These are phyloP conservation scores for Dicycla oo DNA, from an alignment of 2,888 invertebrate species.

Conservation along the genomic window DNA sequence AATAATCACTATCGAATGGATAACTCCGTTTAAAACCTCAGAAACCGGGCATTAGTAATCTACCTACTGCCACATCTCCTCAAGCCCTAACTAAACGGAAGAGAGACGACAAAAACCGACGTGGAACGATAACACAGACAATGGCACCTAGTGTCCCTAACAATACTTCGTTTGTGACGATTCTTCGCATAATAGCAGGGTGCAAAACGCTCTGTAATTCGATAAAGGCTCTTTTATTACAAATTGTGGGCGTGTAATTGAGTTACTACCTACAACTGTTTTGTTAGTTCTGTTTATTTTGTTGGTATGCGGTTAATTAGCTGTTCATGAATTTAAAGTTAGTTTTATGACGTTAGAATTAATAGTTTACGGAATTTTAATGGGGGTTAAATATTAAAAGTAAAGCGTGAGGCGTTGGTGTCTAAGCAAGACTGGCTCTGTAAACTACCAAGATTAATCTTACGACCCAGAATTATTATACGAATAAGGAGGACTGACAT, in stretches of 20 bases:
- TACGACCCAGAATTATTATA: no score
- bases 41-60: slow-evolving; percentile 15
- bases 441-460: no score
- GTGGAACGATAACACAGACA: slow-evolving; percentile 88
- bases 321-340: slow-evolving; percentile 15
- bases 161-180: slow-evolving; percentile 90
- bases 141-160: slow-evolving; percentile 87
- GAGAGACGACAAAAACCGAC: slow-evolving; percentile 88
- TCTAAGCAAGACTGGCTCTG: no score
- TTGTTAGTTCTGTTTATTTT: slow-evolving; percentile 77
- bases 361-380: no score
- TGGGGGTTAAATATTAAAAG: no score
- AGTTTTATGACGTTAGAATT: no score
- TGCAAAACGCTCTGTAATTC: slow-evolving; percentile 86
- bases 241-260: slow-evolving; percentile 87
- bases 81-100: slow-evolving; percentile 80
- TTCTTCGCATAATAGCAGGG: slow-evolving; percentile 89
- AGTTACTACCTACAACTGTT: slow-evolving; percentile 79
- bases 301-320: slow-evolving; percentile 67
- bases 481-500: no score
- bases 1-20: no score
- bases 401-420: no score
- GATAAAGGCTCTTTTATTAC: slow-evolving; percentile 87
- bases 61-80: slow-evolving; percentile 74
- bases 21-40: no score